Evolutionary conservation across 2,113 vertebrate genomes (phyloP), one percentile per base, ranked within the genome.

Genomic region (Pipa parva): DNA sequence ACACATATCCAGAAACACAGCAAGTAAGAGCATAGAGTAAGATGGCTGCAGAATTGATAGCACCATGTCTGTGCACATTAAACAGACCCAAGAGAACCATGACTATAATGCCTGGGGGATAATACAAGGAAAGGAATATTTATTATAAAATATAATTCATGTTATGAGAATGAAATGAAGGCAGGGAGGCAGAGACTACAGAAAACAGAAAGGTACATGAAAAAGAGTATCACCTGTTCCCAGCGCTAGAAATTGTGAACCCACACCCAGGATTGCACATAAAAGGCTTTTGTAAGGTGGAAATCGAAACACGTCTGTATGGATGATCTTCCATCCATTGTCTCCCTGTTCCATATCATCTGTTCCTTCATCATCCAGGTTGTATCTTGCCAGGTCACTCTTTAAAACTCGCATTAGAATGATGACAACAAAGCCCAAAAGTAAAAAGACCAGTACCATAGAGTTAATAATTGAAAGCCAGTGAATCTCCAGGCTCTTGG

Each of bases 381-480:
- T 95, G 78, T 96, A 96, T 64, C 93, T 89, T 65, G 93, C 93
- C 56, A 95, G 88, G 76, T 96, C 93, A 24, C 92, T 95, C 74
- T 92, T 92, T 9, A 95, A 87, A 17, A 96, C 93, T 18, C 93
- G 85, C 93, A 96, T 95, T 42, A 96, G 90, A 78, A 96, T 95
- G 78, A 96, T 94, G 71, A 93, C 92, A 76, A 96, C 93, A 37
- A 96, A 96, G 69, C 93, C 93, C 66, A 93, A 84, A 60, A 95
- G 85, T 45, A 96, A 84, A 69, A 95, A 92, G 66, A 96, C 93
- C 77, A 96, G 86, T 76, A 95, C 93, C 85, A 95, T 88, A 1
- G 92, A 95, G 81, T 96, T 96, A 22, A 96, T 95, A 76, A 96
- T 92, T 61, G 93, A 95, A 67, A 96, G 79, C 93, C 93, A 95